These are phyloP conservation scores for Rhagoletis pomonella DNA, from an alignment of 1,140 invertebrate species.

Conservation along the genomic window DNA sequence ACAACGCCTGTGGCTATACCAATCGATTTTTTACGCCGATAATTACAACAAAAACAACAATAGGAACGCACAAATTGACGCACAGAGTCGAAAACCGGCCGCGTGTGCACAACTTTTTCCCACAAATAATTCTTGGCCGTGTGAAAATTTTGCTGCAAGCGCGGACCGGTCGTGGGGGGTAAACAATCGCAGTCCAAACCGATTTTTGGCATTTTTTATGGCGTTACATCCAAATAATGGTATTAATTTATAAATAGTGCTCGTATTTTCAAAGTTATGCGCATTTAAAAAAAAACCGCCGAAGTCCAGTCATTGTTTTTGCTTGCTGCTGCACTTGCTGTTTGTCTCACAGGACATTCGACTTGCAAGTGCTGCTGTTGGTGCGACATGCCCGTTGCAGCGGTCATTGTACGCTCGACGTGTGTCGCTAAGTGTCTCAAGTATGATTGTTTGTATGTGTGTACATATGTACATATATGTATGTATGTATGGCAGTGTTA, in stretches of 20 bases:
- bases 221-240: not conserved
- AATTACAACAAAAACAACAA: constrained; percentile 54
- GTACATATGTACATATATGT: not conserved
- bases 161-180: not conserved
- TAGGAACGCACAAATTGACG: constrained; percentile 23
- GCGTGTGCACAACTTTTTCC: constrained; percentile 53
- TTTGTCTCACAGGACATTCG: not conserved
- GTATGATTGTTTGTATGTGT: not conserved
- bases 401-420: constrained; percentile 34
- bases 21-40: constrained; percentile 57
- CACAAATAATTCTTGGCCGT: constrained; percentile 53
- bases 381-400: not conserved
- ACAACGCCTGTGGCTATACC: not conserved
- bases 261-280: not conserved
- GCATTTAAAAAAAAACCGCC: not conserved
- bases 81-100: constrained; percentile 46
- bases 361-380: not conserved
- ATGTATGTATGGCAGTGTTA: not conserved
- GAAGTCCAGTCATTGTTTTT: not conserved
- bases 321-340: not conserved
- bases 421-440: not conserved
- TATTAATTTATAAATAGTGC: too few species aligned
- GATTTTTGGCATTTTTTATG: constrained; percentile 22
- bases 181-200: constrained; percentile 18
- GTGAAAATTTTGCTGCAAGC: constrained; percentile 3